Percentiles rank a stretch among this genome's conserved stretches.
These are phyloP conservation scores for Erpobdella octoculata DNA, from an alignment of 2,888 invertebrate species.

Conservation along the genomic window DNA sequence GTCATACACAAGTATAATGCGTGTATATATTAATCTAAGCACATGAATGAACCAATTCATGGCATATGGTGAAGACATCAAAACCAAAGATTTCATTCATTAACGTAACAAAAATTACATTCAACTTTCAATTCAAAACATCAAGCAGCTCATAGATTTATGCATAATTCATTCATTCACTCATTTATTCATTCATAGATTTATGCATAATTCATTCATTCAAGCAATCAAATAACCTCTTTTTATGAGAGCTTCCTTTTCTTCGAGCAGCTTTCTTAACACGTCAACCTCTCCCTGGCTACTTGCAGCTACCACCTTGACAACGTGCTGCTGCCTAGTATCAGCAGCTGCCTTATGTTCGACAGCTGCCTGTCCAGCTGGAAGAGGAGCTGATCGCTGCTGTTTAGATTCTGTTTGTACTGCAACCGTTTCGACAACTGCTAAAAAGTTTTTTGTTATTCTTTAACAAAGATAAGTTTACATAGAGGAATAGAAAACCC, in stretches of 20 bases:
- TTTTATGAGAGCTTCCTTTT: slow-evolving; percentile 9
- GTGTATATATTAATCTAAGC: no score
- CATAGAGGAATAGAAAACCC: background rate
- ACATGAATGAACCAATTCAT: no score
- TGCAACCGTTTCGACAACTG: background rate
- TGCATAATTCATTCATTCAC: background rate
- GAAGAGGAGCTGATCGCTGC: background rate
- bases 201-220: background rate
- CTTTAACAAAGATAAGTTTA: background rate
- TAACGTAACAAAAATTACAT: no score
- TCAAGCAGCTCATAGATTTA: no score
- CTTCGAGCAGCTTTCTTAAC: background rate
- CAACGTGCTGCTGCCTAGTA: slow-evolving; percentile 1
- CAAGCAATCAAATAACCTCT: slow-evolving; percentile 3
- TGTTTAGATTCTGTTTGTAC: slow-evolving; percentile 6
- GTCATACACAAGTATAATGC: no score
- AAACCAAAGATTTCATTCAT: no score
- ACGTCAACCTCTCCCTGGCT: slow-evolving; percentile 2
- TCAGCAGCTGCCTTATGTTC: background rate
- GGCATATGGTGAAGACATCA: no score
- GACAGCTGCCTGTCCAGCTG: background rate
- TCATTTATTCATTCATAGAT: background rate
- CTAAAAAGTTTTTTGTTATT: background rate
- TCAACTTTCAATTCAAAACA: no score
- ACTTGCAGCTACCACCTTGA: background rate